Conservation (phyloP, 2,113 vertebrate genomes). For the Ceyx melanurus region DNA sequence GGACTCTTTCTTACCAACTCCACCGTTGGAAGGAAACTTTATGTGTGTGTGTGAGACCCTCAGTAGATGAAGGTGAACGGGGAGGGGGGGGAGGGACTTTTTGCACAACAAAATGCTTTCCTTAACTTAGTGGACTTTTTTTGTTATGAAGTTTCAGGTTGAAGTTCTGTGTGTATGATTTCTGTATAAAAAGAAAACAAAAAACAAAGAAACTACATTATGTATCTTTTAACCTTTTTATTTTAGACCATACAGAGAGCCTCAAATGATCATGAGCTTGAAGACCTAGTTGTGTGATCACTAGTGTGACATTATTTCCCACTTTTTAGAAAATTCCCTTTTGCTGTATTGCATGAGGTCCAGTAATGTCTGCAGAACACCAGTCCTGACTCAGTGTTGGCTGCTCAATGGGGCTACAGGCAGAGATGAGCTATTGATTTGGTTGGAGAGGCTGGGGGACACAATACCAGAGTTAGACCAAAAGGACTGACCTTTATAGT, state of each 20-base stretch:
- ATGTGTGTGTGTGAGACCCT: slow-evolving; percentile 64
- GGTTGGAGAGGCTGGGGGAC: not conserved
- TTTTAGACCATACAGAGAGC: slow-evolving; percentile 48
- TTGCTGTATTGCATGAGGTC: slow-evolving; percentile 51
- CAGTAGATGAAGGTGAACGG: slow-evolving; percentile 68
- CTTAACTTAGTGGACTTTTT: slow-evolving; percentile 75
- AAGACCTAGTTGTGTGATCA: slow-evolving; percentile 39
- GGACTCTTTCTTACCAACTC: slow-evolving; percentile 67
- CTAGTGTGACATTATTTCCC: slow-evolving; percentile 35
- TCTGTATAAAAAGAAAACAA: slow-evolving; percentile 75
- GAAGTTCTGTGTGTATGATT: slow-evolving; percentile 79
- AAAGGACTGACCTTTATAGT: not conserved
- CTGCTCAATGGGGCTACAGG: not conserved
- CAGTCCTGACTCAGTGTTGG: not conserved
- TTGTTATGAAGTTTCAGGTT: slow-evolving; percentile 78
- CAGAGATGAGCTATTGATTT: not conserved
- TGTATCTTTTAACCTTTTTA: slow-evolving; percentile 59
- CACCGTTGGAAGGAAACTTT: slow-evolving; percentile 60
- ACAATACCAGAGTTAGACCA: not conserved
- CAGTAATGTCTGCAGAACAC: slow-evolving; percentile 32
- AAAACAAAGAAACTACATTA: slow-evolving; percentile 39
- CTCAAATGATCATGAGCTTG: slow-evolving; percentile 40
- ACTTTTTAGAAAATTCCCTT: slow-evolving; percentile 33
- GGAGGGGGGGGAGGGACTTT: slow-evolving; percentile 63
- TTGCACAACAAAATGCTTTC: slow-evolving; percentile 82